Conservation (phyloP, 2,113 vertebrate genomes). For the Colossoma macropomum region DNA sequence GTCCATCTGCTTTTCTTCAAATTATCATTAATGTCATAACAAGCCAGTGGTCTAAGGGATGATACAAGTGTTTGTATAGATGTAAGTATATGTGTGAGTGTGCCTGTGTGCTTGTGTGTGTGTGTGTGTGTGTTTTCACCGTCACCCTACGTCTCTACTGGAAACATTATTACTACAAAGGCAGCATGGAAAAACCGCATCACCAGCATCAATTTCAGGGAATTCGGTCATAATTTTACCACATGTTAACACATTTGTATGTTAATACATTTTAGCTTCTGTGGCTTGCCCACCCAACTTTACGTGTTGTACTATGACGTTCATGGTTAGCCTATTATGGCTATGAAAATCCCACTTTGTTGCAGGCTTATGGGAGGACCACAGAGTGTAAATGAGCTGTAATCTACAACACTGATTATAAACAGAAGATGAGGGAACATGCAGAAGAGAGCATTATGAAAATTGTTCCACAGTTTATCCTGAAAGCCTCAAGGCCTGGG, state of each 20-base stretch:
- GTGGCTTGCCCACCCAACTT: slow-evolving; percentile 13
- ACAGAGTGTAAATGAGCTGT: slow-evolving; percentile 34
- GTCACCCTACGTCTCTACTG: slow-evolving; percentile 29
- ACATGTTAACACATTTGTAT: slow-evolving; percentile 32
- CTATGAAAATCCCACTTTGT: slow-evolving; percentile 32
- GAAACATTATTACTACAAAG: slow-evolving; percentile 40
- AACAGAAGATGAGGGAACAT: background rate
- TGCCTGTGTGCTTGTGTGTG: background rate
- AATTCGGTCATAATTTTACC: slow-evolving; percentile 32
- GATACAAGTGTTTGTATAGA: slow-evolving; percentile 53
- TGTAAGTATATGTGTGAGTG: slow-evolving; percentile 24
- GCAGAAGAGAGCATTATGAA: background rate
- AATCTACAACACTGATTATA: slow-evolving; percentile 33
- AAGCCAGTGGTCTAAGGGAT: slow-evolving; percentile 48
- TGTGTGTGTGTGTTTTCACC: slow-evolving; percentile 43
- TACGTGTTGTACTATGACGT: slow-evolving; percentile 12
- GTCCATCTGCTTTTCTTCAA: slow-evolving; percentile 59
- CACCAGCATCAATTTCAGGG: slow-evolving; percentile 37
- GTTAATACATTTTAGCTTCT: slow-evolving; percentile 2
- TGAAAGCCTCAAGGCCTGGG: background rate
- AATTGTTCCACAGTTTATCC: background rate
- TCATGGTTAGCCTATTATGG: slow-evolving; percentile 4
- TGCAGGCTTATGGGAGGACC: slow-evolving; percentile 22
- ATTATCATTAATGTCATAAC: slow-evolving; percentile 62
- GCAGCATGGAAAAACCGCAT: slow-evolving; percentile 45